Conservation (phyloP, 1,140 invertebrate species). For the Mya arenaria region DNA sequence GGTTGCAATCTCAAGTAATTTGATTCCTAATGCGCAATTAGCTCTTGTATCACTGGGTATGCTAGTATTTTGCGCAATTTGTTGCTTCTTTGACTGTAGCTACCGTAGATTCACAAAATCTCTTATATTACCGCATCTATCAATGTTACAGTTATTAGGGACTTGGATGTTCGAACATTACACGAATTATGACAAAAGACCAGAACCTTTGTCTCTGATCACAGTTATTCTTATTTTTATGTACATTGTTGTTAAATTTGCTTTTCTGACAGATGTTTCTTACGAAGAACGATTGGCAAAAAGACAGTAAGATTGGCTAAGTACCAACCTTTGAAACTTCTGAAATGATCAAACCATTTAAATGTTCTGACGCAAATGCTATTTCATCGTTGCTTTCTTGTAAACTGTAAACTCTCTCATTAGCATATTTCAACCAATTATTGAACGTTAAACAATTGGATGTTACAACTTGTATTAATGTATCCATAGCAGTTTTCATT, state of each 20-base stretch:
- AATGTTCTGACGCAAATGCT: neutral
- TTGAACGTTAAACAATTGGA: neutral
- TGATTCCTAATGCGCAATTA: neutral
- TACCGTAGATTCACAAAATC: conserved; percentile 1
- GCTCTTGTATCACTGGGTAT: neutral
- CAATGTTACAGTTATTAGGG: neutral
- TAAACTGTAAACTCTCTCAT: neutral
- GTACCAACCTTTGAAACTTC: too few species aligned
- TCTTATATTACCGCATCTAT: neutral
- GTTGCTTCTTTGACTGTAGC: neutral
- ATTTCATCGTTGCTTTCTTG: neutral
- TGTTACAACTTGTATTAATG: neutral
- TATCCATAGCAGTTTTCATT: neutral
- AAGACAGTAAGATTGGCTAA: neutral
- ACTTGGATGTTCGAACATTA: conserved; percentile 10
- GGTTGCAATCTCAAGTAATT: neutral
- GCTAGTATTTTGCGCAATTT: neutral
- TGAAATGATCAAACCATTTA: neutral
- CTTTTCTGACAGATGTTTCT: neutral
- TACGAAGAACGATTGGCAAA: neutral
- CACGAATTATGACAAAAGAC: neutral
- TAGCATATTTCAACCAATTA: neutral
- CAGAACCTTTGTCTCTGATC: neutral
- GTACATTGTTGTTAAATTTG: neutral
- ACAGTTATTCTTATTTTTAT: neutral